Conservation (phyloP, 2,113 vertebrate species). For the Mionectes macconnelli region DNA sequence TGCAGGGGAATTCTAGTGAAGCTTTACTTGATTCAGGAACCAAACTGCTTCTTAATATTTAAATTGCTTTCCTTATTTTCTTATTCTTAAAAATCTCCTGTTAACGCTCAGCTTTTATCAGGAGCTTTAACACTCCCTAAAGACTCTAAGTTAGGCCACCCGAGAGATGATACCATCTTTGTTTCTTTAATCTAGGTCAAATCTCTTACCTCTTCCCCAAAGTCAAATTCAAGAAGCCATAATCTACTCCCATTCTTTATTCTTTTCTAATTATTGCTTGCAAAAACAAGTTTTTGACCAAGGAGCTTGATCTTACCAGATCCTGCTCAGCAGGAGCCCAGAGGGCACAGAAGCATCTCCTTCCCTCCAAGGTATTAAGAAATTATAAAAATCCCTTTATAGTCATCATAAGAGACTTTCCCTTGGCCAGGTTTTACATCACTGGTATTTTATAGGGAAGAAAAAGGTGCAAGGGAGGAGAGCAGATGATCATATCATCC, state of each 20-base stretch:
- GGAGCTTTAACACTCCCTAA: background rate
- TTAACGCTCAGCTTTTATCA: background rate
- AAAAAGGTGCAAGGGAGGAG: background rate
- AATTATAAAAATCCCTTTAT: background rate
- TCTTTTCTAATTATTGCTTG: background rate
- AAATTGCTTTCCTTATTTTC: background rate
- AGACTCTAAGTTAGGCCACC: fast-evolving
- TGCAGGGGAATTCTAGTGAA: background rate
- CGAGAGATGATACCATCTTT: background rate
- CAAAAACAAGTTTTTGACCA: background rate
- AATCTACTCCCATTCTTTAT: background rate
- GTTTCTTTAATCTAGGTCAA: background rate
- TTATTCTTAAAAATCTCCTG: background rate
- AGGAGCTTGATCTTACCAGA: background rate
- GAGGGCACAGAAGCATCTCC: background rate
- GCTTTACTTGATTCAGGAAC: background rate
- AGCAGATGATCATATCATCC: background rate
- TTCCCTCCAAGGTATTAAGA: background rate
- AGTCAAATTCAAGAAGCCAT: background rate
- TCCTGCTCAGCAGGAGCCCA: background rate
- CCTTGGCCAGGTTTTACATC: background rate
- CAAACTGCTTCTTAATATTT: background rate
- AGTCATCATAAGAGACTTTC: background rate
- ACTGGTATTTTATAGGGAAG: background rate
- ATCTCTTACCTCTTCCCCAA: background rate